Evolutionary conservation across 2,113 vertebrate species (phyloP).

Genomic region (Sinocyclocheilus rhinocerous): DNA sequence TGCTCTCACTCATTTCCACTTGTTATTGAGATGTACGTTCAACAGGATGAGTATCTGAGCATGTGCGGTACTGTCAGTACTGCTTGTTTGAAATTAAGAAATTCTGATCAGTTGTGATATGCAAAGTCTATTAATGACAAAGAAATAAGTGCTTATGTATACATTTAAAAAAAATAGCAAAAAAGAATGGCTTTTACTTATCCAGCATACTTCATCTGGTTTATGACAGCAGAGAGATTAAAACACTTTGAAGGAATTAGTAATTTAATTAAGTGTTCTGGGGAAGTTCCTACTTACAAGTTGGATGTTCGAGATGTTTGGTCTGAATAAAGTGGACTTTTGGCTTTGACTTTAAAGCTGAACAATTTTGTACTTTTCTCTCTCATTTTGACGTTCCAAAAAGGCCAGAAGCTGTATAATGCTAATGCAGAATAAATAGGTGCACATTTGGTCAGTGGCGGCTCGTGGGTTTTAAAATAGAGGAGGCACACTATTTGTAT

Average conservation of each 20-base stretch:
- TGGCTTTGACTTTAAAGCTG: background rate
- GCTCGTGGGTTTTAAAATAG: too few species aligned
- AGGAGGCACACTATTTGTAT: too few species aligned
- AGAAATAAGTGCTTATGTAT: background rate
- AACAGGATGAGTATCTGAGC: background rate
- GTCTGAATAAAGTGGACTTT: background rate
- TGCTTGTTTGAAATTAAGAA: background rate
- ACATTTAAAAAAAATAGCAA: background rate
- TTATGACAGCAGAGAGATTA: background rate
- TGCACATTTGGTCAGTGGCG: background rate
- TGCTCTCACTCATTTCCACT: slow-evolving; percentile 12
- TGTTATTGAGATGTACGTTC: background rate
- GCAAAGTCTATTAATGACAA: background rate
- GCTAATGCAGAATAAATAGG: background rate
- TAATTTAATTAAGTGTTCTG: background rate
- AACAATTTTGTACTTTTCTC: background rate
- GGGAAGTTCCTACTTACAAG: background rate
- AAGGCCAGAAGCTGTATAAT: too few species aligned
- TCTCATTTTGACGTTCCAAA: background rate
- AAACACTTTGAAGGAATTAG: background rate
- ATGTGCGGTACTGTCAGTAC: slow-evolving; percentile 11
- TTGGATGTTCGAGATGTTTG: background rate
- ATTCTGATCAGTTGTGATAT: background rate
- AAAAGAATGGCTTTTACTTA: background rate
- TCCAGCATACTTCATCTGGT: background rate